Evolutionary conservation across 2,888 invertebrate genomes (phyloP).

Genomic region (Plagodis pulveraria): DNA sequence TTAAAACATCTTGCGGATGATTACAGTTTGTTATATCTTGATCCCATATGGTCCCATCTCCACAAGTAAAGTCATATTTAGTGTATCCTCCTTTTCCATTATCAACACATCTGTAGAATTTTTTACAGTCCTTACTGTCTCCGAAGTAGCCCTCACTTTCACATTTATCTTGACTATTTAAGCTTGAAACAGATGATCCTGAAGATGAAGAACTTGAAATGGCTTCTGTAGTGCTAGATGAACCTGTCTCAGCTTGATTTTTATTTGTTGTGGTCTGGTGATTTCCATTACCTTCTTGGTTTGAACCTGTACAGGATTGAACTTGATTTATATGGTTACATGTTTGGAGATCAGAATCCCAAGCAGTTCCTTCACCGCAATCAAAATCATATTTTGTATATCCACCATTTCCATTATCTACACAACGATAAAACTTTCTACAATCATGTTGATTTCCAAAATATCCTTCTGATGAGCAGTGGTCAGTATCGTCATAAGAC

Average conservation of each 20-base stretch:
- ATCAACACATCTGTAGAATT: conserved; percentile 88
- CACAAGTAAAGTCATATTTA: conserved; percentile 87
- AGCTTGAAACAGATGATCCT: conserved; percentile 37
- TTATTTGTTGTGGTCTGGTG: conserved; percentile 50
- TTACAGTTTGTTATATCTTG: conserved; percentile 77
- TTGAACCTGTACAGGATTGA: conserved; percentile 48
- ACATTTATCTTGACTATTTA: conserved; percentile 64
- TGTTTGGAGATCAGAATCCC: conserved; percentile 79
- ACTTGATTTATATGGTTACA: conserved; percentile 84
- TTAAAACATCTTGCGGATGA: conserved; percentile 71
- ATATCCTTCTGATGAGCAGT: conserved; percentile 78
- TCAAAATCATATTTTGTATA: conserved; percentile 81
- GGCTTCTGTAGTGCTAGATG: conserved; percentile 37
- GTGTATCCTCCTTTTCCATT: conserved; percentile 85
- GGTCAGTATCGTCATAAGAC: conserved; percentile 38
- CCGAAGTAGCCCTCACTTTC: conserved; percentile 86
- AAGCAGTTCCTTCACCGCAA: conserved; percentile 85
- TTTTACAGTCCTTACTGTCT: conserved; percentile 85
- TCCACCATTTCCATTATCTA: conserved; percentile 69
- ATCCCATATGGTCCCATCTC: conserved; percentile 90
- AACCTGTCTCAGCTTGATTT: conserved; percentile 44
- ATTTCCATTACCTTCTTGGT: conserved; percentile 40
- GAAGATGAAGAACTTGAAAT: conserved; percentile 36
- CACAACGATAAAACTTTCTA: conserved; percentile 80
- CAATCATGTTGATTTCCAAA: conserved; percentile 74